phyloP scores from a whole-genome alignment of 2,797 vertebrate species.

The Channallabes apus region DNA sequence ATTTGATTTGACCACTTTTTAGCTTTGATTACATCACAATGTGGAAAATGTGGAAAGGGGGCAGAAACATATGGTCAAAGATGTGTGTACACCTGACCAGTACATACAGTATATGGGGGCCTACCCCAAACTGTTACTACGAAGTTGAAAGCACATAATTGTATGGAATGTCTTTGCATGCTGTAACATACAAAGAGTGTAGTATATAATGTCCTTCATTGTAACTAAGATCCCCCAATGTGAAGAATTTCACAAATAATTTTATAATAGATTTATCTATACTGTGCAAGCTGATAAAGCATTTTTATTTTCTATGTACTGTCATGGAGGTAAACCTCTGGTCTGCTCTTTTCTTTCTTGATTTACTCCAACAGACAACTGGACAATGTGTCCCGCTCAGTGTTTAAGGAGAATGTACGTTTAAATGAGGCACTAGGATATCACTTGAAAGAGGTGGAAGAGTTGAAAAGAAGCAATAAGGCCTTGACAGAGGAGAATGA shows the following conservation, averaged over 20 bases:
- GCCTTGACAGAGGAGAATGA: conserved; percentile 72
- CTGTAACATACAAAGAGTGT: not conserved
- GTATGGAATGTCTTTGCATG: not conserved
- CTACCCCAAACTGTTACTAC: not conserved
- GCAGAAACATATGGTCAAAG: not conserved
- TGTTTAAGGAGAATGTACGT: conserved; percentile 83
- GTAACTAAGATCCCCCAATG: not conserved
- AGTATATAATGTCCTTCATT: not conserved
- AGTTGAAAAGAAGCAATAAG: conserved; percentile 70
- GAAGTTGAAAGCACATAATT: not conserved
- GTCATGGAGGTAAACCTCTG: not conserved
- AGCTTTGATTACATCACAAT: too few relatives aligned
- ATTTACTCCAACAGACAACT: conserved; percentile 74
- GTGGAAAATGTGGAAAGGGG: not conserved
- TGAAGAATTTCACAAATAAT: not conserved
- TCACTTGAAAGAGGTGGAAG: conserved; percentile 77
- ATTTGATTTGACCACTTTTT: too few relatives aligned
- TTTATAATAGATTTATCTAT: not conserved
- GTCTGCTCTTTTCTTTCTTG: not conserved
- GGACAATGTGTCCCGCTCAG: conserved; percentile 74
- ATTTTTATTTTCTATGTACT: not conserved
- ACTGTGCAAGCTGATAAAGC: not conserved
- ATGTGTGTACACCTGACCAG: not conserved
- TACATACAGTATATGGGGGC: not conserved
- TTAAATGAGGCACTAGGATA: conserved; percentile 78